Evolutionary conservation across 1,140 invertebrate genomes (phyloP).

Genomic region (Samia ricini): DNA sequence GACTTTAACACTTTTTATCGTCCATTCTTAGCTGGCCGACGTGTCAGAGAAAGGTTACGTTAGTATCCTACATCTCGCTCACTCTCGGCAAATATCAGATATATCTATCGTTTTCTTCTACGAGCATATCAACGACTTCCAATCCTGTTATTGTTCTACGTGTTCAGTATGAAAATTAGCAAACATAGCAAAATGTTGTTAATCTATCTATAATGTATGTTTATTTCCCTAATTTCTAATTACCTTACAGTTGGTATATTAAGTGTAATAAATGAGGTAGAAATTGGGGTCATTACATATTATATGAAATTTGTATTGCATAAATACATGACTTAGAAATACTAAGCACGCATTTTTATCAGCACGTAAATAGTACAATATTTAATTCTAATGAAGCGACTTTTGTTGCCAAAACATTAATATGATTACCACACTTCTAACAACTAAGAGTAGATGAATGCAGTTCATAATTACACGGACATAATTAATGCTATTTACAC

Average conservation of each 20-base stretch:
- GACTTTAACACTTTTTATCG: slow-evolving; percentile 68
- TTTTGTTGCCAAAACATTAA: too few species aligned
- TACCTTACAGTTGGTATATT: neutral
- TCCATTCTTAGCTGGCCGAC: slow-evolving; percentile 58
- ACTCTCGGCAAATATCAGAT: slow-evolving; percentile 30
- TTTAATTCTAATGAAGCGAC: too few species aligned
- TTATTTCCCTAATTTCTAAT: slow-evolving; percentile 1
- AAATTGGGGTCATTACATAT: neutral
- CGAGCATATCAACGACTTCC: slow-evolving; percentile 27
- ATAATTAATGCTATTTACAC: too few species aligned
- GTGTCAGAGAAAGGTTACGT: slow-evolving; percentile 64
- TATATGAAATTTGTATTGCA: neutral
- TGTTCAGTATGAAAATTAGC: slow-evolving; percentile 63
- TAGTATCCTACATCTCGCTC: slow-evolving; percentile 41
- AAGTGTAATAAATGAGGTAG: neutral
- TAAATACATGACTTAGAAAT: neutral
- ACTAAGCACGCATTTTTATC: too few species aligned
- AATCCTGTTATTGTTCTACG: slow-evolving; percentile 70
- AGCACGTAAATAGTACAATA: too few species aligned
- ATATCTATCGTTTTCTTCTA: slow-evolving; percentile 32
- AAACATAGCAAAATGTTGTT: slow-evolving; percentile 21
- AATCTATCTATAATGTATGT: slow-evolving; percentile 6
- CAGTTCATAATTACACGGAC: too few species aligned
- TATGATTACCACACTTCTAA: too few species aligned
- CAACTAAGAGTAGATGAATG: too few species aligned